Conservation (phyloP, 64 coral and sea anemone genomes). For the Hydrozoanthus tunicans region DNA sequence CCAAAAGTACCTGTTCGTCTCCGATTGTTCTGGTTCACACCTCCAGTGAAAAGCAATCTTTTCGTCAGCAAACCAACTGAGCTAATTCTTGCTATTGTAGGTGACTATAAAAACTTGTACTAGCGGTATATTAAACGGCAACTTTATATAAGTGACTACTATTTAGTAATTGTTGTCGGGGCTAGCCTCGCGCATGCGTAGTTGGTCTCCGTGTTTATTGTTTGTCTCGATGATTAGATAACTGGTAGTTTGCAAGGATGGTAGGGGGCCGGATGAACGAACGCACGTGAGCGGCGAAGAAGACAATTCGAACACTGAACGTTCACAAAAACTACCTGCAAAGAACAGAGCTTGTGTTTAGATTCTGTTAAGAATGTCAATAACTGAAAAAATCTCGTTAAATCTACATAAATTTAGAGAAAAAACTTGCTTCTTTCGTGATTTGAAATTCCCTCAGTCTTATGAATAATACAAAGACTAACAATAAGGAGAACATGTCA, state of each 20-base stretch:
- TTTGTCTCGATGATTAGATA: neutral
- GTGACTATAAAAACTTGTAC: neutral
- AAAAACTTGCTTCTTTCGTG: too few species aligned
- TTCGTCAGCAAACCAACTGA: neutral
- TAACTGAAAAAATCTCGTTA: too few species aligned
- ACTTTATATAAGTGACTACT: neutral
- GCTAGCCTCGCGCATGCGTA: neutral
- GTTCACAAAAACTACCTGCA: neutral
- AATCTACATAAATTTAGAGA: too few species aligned
- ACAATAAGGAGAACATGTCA: too few species aligned
- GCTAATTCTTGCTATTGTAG: neutral
- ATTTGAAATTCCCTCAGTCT: too few species aligned
- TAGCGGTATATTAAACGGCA: neutral
- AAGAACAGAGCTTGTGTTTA: neutral
- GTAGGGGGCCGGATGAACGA: neutral
- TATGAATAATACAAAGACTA: too few species aligned
- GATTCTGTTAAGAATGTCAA: neutral
- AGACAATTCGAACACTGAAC: neutral
- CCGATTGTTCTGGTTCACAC: constrained; percentile 17
- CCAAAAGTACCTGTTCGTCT: neutral
- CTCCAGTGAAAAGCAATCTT: neutral
- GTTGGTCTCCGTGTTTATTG: neutral
- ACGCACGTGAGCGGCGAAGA: neutral
- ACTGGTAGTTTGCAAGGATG: neutral
- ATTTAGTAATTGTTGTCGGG: neutral